Conservation (phyloP, 1,140 invertebrate species). For the Ephestia elutella region DNA sequence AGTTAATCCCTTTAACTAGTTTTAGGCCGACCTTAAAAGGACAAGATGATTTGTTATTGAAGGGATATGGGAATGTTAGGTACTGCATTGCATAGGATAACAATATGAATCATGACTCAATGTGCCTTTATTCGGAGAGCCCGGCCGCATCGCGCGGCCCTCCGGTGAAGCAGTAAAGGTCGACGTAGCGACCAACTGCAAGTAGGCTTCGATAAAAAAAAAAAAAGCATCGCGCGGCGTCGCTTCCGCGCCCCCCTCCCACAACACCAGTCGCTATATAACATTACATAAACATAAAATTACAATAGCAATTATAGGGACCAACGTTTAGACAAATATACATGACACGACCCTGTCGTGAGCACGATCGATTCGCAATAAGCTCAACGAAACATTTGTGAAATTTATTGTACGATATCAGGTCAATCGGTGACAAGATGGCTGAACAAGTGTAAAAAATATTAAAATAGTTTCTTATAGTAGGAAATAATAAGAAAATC, state of each 20-base stretch:
- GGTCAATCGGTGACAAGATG: neutral
- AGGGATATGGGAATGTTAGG: slow-evolving; percentile 41
- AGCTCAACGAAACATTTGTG: slow-evolving; percentile 43
- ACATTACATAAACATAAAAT: slow-evolving; percentile 29
- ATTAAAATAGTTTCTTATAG: neutral
- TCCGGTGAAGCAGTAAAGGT: no score
- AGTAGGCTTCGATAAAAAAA: no score
- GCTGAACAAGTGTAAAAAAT: neutral
- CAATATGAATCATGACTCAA: slow-evolving; percentile 60
- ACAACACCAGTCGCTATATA: slow-evolving; percentile 26
- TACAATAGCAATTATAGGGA: slow-evolving; percentile 72
- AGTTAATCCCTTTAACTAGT: slow-evolving; percentile 67
- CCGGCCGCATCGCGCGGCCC: slow-evolving; percentile 57
- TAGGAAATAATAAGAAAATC: neutral
- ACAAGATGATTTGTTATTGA: slow-evolving; percentile 34
- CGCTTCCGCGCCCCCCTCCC: slow-evolving; percentile 31
- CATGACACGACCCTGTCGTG: slow-evolving; percentile 55
- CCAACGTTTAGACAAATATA: slow-evolving; percentile 73
- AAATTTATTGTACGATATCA: neutral
- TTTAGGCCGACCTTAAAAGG: slow-evolving; percentile 52
- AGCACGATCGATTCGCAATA: slow-evolving; percentile 47
- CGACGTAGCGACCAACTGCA: no score
- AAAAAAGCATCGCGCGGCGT: slow-evolving; percentile 58
- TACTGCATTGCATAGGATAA: slow-evolving; percentile 54
- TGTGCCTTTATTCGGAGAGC: slow-evolving; percentile 70